Evolutionary conservation across 2,888 invertebrate genomes (phyloP).

Genomic region (Clusia tigrina): DNA sequence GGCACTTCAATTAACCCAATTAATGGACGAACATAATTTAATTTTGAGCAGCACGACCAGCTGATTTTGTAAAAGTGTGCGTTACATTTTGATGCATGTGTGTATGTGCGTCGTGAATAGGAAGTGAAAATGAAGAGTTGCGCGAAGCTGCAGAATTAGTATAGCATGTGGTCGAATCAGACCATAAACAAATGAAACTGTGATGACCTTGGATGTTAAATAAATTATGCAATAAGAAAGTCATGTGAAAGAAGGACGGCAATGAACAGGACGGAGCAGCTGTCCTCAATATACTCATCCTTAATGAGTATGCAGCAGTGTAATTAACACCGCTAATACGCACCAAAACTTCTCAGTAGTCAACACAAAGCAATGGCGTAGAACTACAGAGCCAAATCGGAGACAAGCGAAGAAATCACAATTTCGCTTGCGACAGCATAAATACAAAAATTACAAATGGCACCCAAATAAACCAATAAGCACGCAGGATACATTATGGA

Average conservation of each 20-base stretch:
- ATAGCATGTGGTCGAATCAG: not conserved
- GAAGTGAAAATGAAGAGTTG: not conserved
- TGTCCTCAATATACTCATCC: too few species aligned
- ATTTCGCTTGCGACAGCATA: not conserved
- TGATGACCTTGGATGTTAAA: conserved; percentile 21
- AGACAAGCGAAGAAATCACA: too few species aligned
- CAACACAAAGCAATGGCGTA: too few species aligned
- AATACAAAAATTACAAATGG: conserved; percentile 9
- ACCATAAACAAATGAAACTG: conserved; percentile 8
- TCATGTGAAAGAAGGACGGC: not conserved
- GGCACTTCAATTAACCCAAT: conserved; percentile 62
- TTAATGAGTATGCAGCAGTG: too few species aligned
- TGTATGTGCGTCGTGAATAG: not conserved
- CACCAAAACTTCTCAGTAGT: too few species aligned
- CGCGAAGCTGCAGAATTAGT: not conserved
- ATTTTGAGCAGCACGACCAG: conserved; percentile 45
- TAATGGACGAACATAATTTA: conserved; percentile 61
- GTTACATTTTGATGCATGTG: not conserved
- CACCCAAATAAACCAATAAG: too few species aligned
- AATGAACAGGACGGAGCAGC: not conserved
- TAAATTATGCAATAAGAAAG: conserved; percentile 9
- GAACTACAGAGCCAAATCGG: too few species aligned
- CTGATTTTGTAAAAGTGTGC: conserved; percentile 40
- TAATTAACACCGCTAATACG: too few species aligned
- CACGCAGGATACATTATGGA: not conserved